A percentile compares a stretch with the other conserved stretches of the same genome.
Evolutionary conservation across 2,113 vertebrate genomes (phyloP).

Genomic region (Rhegmatorhina hoffmannsi): DNA sequence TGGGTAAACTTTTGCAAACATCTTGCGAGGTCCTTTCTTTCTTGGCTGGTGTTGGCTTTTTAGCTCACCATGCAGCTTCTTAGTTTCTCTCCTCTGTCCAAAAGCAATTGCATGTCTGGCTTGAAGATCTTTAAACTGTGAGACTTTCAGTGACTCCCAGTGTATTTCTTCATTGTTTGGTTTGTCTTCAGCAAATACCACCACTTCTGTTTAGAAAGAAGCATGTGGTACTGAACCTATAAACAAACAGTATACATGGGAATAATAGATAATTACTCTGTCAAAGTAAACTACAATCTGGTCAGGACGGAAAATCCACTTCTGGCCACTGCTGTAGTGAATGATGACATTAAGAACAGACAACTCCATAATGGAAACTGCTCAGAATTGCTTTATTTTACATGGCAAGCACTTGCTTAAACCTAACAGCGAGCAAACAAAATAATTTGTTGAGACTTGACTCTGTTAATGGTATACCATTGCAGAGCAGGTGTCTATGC

Average conservation of each 20-base stretch:
- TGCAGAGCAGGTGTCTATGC: slow-evolving; percentile 42
- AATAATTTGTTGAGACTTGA: slow-evolving; percentile 25
- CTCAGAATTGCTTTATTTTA: slow-evolving; percentile 32
- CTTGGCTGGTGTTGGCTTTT: neutral
- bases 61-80: neutral
- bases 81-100: neutral
- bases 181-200: slow-evolving; percentile 6
- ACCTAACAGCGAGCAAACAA: neutral
- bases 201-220: slow-evolving; percentile 14
- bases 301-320: slow-evolving; percentile 39
- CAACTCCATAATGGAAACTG: neutral
- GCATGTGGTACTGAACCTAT: neutral
- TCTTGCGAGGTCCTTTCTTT: neutral
- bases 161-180: slow-evolving; percentile 7
- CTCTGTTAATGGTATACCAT: neutral
- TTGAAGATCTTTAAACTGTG: neutral
- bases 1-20: neutral
- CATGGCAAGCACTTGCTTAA: slow-evolving; percentile 28
- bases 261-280: slow-evolving; percentile 19
- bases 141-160: neutral
- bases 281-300: slow-evolving; percentile 37
- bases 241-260: slow-evolving; percentile 6
- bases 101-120: neutral
- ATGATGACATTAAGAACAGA: neutral
- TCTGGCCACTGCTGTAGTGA: neutral